These are phyloP conservation scores for Berghia stephanieae DNA, from an alignment of 1,140 invertebrate genomes.

Conservation along the genomic window DNA sequence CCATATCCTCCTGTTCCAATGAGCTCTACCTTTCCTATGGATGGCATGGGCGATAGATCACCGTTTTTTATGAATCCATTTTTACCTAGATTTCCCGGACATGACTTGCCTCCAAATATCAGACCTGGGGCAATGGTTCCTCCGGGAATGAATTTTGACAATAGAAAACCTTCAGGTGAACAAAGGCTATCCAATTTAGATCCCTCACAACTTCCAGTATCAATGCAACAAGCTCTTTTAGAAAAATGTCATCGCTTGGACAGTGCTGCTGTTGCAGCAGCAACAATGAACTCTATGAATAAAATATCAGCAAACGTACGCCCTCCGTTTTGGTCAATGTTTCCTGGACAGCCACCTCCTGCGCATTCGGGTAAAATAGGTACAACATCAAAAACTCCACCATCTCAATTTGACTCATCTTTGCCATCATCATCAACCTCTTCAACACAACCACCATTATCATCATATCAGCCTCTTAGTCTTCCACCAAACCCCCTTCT, in stretches of 20 bases:
- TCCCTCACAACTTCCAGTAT: no score
- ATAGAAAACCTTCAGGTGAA: no score
- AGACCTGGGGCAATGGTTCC: background rate
- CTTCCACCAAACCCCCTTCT: background rate
- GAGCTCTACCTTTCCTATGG: background rate
- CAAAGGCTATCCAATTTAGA: no score
- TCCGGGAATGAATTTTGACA: no score
- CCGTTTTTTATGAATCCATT: constrained; percentile 13
- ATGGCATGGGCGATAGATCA: background rate
- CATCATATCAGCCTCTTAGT: constrained; percentile 10
- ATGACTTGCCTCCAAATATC: background rate
- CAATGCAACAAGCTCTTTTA: no score
- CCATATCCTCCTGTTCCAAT: background rate
- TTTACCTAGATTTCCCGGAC: background rate
- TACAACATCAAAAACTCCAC: constrained; percentile 11
- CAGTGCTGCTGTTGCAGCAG: no score
- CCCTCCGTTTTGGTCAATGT: background rate
- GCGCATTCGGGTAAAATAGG: constrained; percentile 11
- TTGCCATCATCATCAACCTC: background rate
- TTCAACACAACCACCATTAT: constrained; percentile 18
- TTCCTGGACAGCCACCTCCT: constrained; percentile 18
- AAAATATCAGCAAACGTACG: background rate
- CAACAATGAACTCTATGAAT: background rate
- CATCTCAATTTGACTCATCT: constrained; percentile 2
- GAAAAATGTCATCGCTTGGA: no score